Evolutionary conservation across 2,113 vertebrate species (phyloP).

Genomic region (Jaculus jaculus): DNA sequence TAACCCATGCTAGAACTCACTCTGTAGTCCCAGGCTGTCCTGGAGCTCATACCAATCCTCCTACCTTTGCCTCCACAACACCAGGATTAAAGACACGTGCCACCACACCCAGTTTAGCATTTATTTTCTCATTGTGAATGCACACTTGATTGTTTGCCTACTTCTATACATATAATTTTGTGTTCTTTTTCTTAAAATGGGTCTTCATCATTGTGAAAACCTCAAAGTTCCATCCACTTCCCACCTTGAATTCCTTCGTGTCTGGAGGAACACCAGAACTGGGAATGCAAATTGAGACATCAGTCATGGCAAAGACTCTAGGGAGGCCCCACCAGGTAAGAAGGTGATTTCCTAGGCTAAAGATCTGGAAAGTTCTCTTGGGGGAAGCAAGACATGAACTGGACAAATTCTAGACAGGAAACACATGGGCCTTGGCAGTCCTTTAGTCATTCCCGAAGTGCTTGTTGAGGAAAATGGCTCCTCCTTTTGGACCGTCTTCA

Average conservation of each 20-base stretch:
- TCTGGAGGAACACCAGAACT: not conserved
- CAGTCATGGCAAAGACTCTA: not conserved
- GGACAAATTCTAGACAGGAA: slow-evolving; percentile 32
- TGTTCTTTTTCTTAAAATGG: slow-evolving; percentile 16
- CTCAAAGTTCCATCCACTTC: not conserved
- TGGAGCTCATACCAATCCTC: no score
- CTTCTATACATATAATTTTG: not conserved
- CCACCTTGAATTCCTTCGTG: not conserved
- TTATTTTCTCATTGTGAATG: slow-evolving; percentile 40
- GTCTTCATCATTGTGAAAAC: not conserved
- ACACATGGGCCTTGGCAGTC: not conserved
- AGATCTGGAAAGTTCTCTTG: not conserved
- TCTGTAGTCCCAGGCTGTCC: no score
- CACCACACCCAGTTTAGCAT: no score
- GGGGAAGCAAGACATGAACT: not conserved
- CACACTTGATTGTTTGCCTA: not conserved
- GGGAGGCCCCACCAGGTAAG: not conserved
- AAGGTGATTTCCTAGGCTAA: not conserved
- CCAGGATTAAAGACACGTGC: no score
- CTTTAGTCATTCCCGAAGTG: not conserved
- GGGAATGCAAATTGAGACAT: not conserved
- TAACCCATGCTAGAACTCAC: no score
- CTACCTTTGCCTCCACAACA: no score
- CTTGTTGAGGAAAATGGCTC: not conserved
- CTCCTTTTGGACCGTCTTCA: not conserved